Evolutionary conservation across 2,113 vertebrate species (phyloP).

Genomic region (Zosterops borbonicus): DNA sequence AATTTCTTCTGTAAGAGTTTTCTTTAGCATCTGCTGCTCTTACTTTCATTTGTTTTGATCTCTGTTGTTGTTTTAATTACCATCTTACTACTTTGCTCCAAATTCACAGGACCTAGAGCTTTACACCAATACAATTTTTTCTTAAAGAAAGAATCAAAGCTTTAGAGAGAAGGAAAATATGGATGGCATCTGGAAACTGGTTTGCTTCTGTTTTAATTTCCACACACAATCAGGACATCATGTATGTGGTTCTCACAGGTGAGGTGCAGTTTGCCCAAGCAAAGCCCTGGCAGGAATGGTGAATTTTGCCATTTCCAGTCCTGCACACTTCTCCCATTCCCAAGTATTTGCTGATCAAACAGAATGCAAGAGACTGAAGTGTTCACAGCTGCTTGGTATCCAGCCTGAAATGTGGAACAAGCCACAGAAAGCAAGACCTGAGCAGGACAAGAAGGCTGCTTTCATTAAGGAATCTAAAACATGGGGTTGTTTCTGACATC

Average conservation of each 20-base stretch:
- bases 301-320: not conserved
- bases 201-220: not conserved
- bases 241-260: fast-evolving
- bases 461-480: not conserved
- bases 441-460: not conserved
- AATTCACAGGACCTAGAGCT: not conserved
- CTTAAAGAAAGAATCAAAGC: not conserved
- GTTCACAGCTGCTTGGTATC: not conserved
- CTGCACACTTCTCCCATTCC: not conserved
- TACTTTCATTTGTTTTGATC: not conserved
- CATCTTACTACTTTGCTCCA: not conserved
- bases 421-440: not conserved
- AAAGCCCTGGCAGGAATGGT: not conserved
- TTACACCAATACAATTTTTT: not conserved
- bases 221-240: not conserved
- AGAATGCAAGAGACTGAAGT: not conserved
- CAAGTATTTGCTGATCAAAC: not conserved
- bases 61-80: not conserved
- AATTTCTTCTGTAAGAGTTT: not conserved
- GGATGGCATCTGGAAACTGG: not conserved
- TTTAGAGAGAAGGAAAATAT: not conserved
- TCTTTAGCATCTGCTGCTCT: not conserved
- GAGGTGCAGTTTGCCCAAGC: not conserved
- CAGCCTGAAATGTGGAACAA: not conserved
- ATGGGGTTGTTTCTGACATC: fast-evolving